Percentiles rank a stretch among this genome's conserved stretches.
These are phyloP conservation scores for Sebastes vulpes DNA, from an alignment of 2,797 vertebrate genomes.

Conservation along the genomic window DNA sequence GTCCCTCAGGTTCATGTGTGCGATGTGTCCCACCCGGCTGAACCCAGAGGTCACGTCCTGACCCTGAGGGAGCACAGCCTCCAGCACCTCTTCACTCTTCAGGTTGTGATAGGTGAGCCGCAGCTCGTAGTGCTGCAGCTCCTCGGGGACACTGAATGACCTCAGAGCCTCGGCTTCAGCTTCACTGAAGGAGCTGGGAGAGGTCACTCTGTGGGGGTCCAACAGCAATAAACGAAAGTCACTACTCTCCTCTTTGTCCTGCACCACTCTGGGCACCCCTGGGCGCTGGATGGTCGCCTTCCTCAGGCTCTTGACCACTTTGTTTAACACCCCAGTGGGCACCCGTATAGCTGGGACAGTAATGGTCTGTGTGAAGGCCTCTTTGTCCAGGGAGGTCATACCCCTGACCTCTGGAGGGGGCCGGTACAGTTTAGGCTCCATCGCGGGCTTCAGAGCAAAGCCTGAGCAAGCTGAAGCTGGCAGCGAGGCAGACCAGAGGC, in stretches of 20 bases:
- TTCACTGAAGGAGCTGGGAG: slow-evolving; percentile 82
- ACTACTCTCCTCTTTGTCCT: slow-evolving; percentile 74
- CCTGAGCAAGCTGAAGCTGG: neutral
- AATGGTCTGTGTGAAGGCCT: slow-evolving; percentile 90
- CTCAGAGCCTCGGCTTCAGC: slow-evolving; percentile 85
- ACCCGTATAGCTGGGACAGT: slow-evolving; percentile 91
- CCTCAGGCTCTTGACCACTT: slow-evolving; percentile 88
- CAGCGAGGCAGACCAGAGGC: neutral
- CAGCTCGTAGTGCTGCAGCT: slow-evolving; percentile 86
- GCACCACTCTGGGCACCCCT: slow-evolving; percentile 89
- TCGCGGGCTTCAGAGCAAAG: slow-evolving; percentile 49
- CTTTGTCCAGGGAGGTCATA: slow-evolving; percentile 91
- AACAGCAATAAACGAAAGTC: slow-evolving; percentile 88
- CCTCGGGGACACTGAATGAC: slow-evolving; percentile 80
- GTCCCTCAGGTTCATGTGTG: slow-evolving; percentile 95
- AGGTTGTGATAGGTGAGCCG: slow-evolving; percentile 93
- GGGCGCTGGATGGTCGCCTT: slow-evolving; percentile 88
- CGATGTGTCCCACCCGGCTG: slow-evolving; percentile 96
- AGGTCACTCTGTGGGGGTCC: slow-evolving; percentile 88
- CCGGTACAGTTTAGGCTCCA: slow-evolving; percentile 83
- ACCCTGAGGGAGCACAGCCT: slow-evolving; percentile 92
- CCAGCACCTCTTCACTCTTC: slow-evolving; percentile 93
- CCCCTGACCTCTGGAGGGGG: slow-evolving; percentile 89
- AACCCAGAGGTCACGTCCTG: slow-evolving; percentile 94
- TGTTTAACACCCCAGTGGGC: slow-evolving; percentile 85